Evolutionary conservation across 2,888 invertebrate species (phyloP).

Genomic region (Apodemia mormo): DNA sequence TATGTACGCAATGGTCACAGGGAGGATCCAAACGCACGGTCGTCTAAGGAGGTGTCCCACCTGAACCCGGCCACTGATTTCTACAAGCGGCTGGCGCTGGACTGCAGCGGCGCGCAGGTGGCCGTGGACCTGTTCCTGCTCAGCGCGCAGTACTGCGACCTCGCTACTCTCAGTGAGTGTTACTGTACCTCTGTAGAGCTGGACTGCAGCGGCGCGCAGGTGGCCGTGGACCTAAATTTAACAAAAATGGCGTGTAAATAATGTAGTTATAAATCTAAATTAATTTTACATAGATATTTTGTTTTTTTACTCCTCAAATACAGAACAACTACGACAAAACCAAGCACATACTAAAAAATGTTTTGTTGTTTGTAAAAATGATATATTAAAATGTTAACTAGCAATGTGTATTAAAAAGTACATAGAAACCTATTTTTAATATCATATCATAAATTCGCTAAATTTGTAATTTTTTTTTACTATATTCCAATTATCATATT

Average conservation of each 20-base stretch:
- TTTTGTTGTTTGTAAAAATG: too few relatives aligned
- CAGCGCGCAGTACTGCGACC: constrained; percentile 95
- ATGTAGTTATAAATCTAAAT: too few relatives aligned
- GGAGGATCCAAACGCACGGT: constrained; percentile 94
- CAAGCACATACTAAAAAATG: too few relatives aligned
- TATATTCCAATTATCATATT: background rate
- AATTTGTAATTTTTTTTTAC: background rate
- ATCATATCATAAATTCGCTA: too few relatives aligned
- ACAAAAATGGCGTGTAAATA: too few relatives aligned
- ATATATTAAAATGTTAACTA: too few relatives aligned
- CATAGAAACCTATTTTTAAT: too few relatives aligned
- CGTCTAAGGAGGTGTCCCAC: constrained; percentile 91
- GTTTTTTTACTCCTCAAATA: too few relatives aligned
- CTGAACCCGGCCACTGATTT: constrained; percentile 98
- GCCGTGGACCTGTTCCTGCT: constrained; percentile 97
- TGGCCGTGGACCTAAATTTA: constrained; percentile 91
- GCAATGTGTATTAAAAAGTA: too few relatives aligned
- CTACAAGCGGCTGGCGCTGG: constrained; percentile 94
- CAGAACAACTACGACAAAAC: too few relatives aligned
- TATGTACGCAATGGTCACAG: constrained; percentile 46
- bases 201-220: constrained; percentile 97
- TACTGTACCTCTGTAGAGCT: constrained; percentile 55
- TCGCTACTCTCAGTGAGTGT: constrained; percentile 93
- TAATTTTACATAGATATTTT: too few relatives aligned
- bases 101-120: constrained; percentile 97